phyloP scores from a whole-genome alignment of 2,113 vertebrate genomes.

The Casuarius casuarius region DNA sequence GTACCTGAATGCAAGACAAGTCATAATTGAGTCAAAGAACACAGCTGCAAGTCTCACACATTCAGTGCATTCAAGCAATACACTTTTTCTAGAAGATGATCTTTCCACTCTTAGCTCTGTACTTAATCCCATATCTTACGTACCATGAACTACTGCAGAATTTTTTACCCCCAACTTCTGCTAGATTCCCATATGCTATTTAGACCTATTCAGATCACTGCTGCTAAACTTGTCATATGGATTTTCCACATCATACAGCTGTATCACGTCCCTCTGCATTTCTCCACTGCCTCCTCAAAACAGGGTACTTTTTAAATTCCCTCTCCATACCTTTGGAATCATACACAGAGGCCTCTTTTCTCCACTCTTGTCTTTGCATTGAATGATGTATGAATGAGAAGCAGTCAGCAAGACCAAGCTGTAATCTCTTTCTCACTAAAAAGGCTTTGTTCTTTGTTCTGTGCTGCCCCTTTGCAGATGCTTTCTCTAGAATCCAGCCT shows the following conservation, averaged over 20 bases:
- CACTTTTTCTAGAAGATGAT: not conserved
- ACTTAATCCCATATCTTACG: not conserved
- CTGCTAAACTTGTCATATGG: not conserved
- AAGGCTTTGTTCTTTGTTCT: not conserved
- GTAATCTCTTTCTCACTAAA: not conserved
- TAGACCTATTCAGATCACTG: not conserved
- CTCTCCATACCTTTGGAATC: not conserved
- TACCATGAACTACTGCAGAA: not conserved
- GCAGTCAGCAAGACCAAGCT: not conserved
- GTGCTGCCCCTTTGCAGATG: not conserved
- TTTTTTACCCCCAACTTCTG: not conserved
- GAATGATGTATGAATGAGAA: accelerated
- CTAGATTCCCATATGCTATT: not conserved
- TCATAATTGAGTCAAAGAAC: not conserved
- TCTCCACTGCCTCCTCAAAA: not conserved
- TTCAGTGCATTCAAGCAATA: not conserved
- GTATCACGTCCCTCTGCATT: not conserved
- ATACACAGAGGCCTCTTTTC: not conserved
- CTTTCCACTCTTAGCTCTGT: not conserved
- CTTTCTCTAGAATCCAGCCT: not conserved
- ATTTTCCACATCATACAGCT: not conserved
- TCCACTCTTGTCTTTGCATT: accelerated
- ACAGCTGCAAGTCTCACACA: not conserved
- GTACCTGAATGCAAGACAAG: not conserved
- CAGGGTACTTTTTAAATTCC: not conserved